Conservation (phyloP, 1,140 invertebrate genomes). For the Galleria mellonella region DNA sequence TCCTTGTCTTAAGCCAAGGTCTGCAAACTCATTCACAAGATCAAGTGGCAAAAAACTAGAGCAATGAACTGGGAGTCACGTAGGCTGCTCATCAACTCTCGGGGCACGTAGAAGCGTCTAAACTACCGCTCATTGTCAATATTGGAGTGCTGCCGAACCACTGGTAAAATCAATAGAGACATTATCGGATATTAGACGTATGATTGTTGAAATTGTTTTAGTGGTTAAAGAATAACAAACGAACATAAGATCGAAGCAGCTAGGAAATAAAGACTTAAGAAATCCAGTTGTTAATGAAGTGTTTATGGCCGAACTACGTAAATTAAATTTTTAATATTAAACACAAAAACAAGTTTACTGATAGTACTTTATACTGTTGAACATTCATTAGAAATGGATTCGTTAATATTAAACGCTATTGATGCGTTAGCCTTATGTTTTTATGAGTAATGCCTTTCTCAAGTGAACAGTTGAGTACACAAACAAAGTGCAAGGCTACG, state of each 20-base stretch:
- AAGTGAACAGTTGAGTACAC: slow-evolving; percentile 48
- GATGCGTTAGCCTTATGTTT: no score
- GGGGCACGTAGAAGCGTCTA: slow-evolving; percentile 60
- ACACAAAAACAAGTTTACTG: background rate
- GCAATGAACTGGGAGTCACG: slow-evolving; percentile 66
- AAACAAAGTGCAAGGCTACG: slow-evolving; percentile 60
- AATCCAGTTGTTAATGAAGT: no score
- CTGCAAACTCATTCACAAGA: slow-evolving; percentile 63
- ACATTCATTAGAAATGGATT: no score
- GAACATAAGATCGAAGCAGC: background rate
- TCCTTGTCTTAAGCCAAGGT: slow-evolving; percentile 38
- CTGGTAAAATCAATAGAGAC: slow-evolving; percentile 58
- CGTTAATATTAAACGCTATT: no score
- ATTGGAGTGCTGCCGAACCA: slow-evolving; percentile 53
- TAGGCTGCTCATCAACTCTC: slow-evolving; percentile 53
- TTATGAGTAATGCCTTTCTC: slow-evolving; percentile 34
- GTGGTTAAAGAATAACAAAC: slow-evolving; percentile 40
- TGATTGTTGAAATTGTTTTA: slow-evolving; percentile 43
- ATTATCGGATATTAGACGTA: slow-evolving; percentile 48
- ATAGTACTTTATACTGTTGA: no score
- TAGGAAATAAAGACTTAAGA: no score
- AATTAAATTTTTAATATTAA: slow-evolving; percentile 3
- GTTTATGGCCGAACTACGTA: background rate
- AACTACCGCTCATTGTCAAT: slow-evolving; percentile 72
- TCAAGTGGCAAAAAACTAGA: slow-evolving; percentile 65